Evolutionary conservation across 2,113 vertebrate genomes (phyloP).

Genomic region (Thryonomys swinderianus): DNA sequence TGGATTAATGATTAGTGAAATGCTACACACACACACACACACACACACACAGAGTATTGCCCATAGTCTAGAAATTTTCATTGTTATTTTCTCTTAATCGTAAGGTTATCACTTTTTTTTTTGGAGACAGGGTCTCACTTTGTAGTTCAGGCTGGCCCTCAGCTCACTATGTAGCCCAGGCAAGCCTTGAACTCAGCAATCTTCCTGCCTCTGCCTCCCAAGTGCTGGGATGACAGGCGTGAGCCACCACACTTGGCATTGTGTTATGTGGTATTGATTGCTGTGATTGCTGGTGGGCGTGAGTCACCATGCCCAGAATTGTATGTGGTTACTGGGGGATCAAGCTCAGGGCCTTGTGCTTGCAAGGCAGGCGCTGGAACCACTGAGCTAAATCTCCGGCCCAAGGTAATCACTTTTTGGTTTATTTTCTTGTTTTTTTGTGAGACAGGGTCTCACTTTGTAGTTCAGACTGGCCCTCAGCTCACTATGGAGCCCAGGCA

Average conservation of each 20-base stretch:
- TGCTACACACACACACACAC: background rate
- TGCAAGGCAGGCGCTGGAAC: too few species aligned
- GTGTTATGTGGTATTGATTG: too few species aligned
- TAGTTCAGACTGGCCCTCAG: background rate
- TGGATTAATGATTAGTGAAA: background rate
- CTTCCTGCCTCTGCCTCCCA: background rate
- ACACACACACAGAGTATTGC: background rate
- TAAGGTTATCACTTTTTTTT: background rate
- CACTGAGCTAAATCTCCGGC: background rate
- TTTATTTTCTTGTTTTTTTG: too few species aligned
- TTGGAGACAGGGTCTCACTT: background rate
- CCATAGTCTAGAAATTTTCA: background rate
- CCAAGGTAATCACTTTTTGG: background rate
- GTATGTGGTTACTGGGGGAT: too few species aligned
- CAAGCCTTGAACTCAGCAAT: too few species aligned
- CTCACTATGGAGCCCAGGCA: too few species aligned
- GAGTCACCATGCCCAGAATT: too few species aligned
- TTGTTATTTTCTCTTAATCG: background rate
- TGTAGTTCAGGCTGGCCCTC: background rate
- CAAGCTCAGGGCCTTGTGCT: too few species aligned
- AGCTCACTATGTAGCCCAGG: too few species aligned
- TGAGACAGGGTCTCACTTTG: background rate
- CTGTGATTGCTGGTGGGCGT: too few species aligned
- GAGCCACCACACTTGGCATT: too few species aligned
- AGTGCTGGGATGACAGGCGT: background rate